Conservation (phyloP, 2,113 vertebrate species). For the Symphodus melops region DNA sequence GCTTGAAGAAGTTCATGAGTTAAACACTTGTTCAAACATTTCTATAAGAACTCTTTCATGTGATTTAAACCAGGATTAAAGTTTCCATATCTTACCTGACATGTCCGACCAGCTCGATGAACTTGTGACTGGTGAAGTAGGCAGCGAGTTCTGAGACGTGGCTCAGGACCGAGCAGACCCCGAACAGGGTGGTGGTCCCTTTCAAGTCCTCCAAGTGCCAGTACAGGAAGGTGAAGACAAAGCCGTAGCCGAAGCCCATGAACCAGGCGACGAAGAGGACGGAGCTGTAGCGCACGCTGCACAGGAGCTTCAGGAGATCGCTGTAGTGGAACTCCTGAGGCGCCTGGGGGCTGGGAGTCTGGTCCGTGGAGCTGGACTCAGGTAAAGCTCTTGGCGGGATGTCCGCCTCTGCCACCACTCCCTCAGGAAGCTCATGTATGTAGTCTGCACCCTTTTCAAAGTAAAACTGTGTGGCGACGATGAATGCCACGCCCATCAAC, state of each 20-base stretch:
- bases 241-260: constrained; percentile 98
- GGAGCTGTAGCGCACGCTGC: constrained; percentile 93
- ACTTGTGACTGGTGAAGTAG: constrained; percentile 98
- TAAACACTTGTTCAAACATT: background rate
- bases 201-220: constrained; percentile 97
- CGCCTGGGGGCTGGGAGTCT: constrained; percentile 73
- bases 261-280: constrained; percentile 98
- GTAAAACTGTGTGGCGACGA: constrained; percentile 94
- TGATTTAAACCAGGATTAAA: no score
- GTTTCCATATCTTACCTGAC: constrained; percentile 86
- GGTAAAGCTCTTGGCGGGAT: background rate
- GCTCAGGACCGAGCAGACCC: constrained; percentile 94
- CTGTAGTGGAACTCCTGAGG: constrained; percentile 85
- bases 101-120: constrained; percentile 97
- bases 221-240: constrained; percentile 98
- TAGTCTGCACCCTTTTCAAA: constrained; percentile 85
- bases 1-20: background rate
- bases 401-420: constrained; percentile 62
- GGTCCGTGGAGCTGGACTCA: constrained; percentile 31
- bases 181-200: constrained; percentile 95
- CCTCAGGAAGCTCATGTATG: constrained; percentile 72
- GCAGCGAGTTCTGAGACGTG: constrained; percentile 94
- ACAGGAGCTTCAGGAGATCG: constrained; percentile 90
- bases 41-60: background rate
- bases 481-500: constrained; percentile 91